Percentiles rank a stretch among this genome's conserved stretches.
Conservation (phyloP, 2,888 invertebrate genomes). For the Parthenolecanium corni region DNA sequence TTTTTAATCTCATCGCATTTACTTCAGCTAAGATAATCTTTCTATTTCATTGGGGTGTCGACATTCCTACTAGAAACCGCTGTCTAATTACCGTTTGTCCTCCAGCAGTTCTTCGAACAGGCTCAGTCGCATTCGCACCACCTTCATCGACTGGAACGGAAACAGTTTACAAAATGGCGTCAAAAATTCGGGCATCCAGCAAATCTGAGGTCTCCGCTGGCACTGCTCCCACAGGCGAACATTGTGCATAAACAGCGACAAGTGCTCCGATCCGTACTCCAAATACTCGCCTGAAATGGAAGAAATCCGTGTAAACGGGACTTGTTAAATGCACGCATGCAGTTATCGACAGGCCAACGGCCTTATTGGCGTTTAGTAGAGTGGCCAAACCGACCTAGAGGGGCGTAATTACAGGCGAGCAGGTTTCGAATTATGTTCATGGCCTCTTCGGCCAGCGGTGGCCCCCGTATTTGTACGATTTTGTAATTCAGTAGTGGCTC, state of each 20-base stretch:
- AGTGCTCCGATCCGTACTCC: conserved; percentile 61
- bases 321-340: too few relatives aligned
- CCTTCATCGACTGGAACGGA: conserved; percentile 81
- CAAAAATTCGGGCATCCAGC: conserved; percentile 59
- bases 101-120: conserved; percentile 58
- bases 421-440: conserved; percentile 56
- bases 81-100: conserved; percentile 59
- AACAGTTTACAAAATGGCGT: conserved; percentile 68
- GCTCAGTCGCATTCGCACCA: conserved; percentile 63
- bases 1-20: too few relatives aligned
- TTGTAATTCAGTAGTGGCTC: conserved; percentile 75
- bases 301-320: conserved; percentile 1
- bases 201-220: conserved; percentile 50
- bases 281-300: conserved; percentile 54
- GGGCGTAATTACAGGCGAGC: conserved; percentile 62
- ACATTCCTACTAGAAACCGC: too few relatives aligned
- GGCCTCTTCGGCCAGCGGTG: conserved; percentile 56
- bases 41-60: too few relatives aligned
- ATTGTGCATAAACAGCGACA: conserved; percentile 74
- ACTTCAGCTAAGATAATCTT: too few relatives aligned
- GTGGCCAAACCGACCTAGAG: conserved; percentile 43
- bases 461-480: conserved; percentile 66
- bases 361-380: background rate
- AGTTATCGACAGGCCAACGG: background rate
- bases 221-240: conserved; percentile 73